Conservation (phyloP, 1,140 invertebrate genomes). For the Diabrotica undecimpunctata region DNA sequence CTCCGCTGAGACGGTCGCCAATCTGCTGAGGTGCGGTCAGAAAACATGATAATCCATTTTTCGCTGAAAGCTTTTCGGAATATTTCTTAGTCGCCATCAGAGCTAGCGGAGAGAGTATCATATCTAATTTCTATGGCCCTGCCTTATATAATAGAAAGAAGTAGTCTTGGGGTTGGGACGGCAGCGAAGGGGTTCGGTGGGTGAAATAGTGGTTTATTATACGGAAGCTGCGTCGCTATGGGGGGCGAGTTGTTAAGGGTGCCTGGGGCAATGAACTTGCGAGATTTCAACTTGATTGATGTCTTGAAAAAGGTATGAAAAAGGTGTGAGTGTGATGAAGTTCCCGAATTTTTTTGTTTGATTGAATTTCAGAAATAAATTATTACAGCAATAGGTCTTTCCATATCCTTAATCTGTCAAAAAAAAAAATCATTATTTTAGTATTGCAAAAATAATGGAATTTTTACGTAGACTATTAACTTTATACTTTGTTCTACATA, state of each 20-base stretch:
- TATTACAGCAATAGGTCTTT: too few species aligned
- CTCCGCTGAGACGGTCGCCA: background rate
- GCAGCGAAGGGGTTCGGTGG: conserved; percentile 1
- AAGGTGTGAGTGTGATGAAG: background rate
- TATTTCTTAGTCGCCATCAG: conserved; percentile 10
- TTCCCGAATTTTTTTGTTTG: too few species aligned
- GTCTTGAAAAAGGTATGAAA: background rate
- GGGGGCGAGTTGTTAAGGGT: conserved; percentile 14
- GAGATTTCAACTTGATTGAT: conserved; percentile 6
- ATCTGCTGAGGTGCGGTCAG: conserved; percentile 11
- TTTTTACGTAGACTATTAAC: too few species aligned
- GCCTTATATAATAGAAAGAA: conserved; percentile 3
- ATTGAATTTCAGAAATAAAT: too few species aligned
- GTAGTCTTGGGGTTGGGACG: conserved; percentile 5
- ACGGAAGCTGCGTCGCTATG: conserved; percentile 16
- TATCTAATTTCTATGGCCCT: conserved; percentile 14
- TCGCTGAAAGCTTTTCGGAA: conserved; percentile 15
- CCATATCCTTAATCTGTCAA: too few species aligned
- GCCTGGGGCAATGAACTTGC: conserved; percentile 13
- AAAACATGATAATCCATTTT: conserved; percentile 15
- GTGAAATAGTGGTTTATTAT: conserved; percentile 15
- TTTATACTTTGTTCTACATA: too few species aligned
- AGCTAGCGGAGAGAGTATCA: conserved; percentile 6
- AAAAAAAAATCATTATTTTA: too few species aligned
- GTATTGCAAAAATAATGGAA: too few species aligned